Conservation (phyloP, 2,113 vertebrate genomes). For the Coracopsis vasa region DNA sequence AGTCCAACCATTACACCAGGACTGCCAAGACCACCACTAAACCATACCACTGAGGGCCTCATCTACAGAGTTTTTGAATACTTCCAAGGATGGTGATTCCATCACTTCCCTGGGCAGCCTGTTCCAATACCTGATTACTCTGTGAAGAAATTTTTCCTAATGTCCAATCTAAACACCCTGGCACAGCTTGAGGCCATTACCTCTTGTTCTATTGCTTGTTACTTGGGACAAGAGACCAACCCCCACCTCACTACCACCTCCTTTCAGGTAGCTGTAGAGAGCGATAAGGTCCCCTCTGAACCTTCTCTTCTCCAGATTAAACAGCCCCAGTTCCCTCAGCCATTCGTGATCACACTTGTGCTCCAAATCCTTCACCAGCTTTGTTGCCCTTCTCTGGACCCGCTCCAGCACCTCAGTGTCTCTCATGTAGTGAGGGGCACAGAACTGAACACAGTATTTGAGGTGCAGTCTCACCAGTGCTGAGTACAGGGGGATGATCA, state of each 20-base stretch:
- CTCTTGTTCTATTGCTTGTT: neutral
- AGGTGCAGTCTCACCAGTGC: neutral
- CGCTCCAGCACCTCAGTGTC: neutral
- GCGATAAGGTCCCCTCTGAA: neutral
- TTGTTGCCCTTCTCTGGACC: neutral
- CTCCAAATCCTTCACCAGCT: neutral
- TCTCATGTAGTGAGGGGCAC: neutral
- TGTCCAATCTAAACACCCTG: neutral
- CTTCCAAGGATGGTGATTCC: neutral
- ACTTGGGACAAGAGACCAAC: neutral
- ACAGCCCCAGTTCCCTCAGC: neutral
- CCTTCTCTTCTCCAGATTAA: neutral
- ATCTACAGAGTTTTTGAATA: neutral
- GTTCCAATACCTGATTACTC: neutral
- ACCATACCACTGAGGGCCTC: neutral
- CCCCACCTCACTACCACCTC: neutral
- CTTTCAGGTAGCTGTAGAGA: neutral
- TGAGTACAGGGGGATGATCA: neutral
- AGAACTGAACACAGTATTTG: neutral
- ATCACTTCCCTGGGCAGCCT: neutral
- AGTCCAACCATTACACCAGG: neutral
- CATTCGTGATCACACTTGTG: neutral
- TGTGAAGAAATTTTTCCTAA: neutral
- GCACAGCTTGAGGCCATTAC: neutral
- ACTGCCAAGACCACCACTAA: neutral